These are phyloP conservation scores for Craterocephalus amniculus DNA, from an alignment of 2,797 vertebrate genomes.

Conservation along the genomic window DNA sequence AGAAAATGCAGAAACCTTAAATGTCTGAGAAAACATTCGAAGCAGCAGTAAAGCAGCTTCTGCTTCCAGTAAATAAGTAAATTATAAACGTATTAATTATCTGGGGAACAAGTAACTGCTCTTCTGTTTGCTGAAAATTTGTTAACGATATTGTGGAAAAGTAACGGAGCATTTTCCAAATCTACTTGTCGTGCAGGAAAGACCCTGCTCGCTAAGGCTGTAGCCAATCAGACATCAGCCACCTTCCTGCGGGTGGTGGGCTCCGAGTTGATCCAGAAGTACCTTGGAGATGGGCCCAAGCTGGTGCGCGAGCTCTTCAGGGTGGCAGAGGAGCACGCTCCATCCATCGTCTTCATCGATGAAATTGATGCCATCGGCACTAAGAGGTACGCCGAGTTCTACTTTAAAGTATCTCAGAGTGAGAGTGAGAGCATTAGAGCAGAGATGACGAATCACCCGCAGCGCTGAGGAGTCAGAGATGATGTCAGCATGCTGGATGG, in stretches of 20 bases:
- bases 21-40: too few species aligned
- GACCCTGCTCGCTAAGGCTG: slow-evolving; percentile 95
- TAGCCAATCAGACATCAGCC: slow-evolving; percentile 97
- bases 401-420: not conserved
- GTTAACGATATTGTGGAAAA: not conserved
- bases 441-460: not conserved
- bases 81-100: too few species aligned
- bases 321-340: slow-evolving; percentile 94
- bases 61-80: too few species aligned
- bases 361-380: slow-evolving; percentile 97
- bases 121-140: not conserved
- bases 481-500: slow-evolving; percentile 16
- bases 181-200: slow-evolving; percentile 83
- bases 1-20: too few species aligned
- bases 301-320: slow-evolving; percentile 94
- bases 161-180: not conserved
- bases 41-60: too few species aligned
- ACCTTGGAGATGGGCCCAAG: slow-evolving; percentile 94
- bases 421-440: not conserved
- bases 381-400: slow-evolving; percentile 85
- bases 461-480: not conserved
- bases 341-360: slow-evolving; percentile 96
- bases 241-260: slow-evolving; percentile 96
- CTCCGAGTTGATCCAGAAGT: slow-evolving; percentile 97
- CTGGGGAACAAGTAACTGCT: not conserved